phyloP scores from a whole-genome alignment of 30 jellyfish, hydroid and myxozoan genomes.

The Aurelia sp. region DNA sequence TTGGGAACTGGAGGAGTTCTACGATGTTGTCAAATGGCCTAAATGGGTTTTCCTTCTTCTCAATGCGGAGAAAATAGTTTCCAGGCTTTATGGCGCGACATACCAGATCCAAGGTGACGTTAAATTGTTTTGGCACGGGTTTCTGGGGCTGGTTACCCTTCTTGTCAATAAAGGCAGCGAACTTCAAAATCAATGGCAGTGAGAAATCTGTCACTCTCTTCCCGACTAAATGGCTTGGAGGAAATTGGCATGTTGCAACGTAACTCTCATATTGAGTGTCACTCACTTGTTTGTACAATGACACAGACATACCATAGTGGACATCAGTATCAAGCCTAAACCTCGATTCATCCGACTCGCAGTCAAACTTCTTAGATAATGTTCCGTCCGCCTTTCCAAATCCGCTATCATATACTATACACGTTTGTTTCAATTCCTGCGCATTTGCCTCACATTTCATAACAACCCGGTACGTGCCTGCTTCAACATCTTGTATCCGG shows the following conservation, averaged over 20 bases:
- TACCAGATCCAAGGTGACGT: slow-evolving; percentile 13
- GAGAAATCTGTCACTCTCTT: slow-evolving; percentile 32
- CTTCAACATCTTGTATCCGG: slow-evolving; percentile 17
- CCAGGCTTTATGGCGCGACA: slow-evolving; percentile 47
- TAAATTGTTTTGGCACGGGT: slow-evolving; percentile 15
- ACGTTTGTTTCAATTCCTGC: slow-evolving; percentile 25
- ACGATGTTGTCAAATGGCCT: slow-evolving; percentile 8
- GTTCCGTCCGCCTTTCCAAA: slow-evolving; percentile 7
- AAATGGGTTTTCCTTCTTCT: slow-evolving; percentile 20
- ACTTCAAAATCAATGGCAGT: slow-evolving; percentile 19
- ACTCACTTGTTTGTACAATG: slow-evolving; percentile 12
- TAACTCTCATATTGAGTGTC: slow-evolving; percentile 33
- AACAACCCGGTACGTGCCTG: slow-evolving; percentile 38
- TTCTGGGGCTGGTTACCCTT: slow-evolving; percentile 19
- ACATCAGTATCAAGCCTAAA: slow-evolving; percentile 39
- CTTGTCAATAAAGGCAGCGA: slow-evolving; percentile 36
- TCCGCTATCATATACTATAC: slow-evolving; percentile 47
- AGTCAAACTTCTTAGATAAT: slow-evolving; percentile 22
- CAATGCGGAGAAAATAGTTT: slow-evolving; percentile 30
- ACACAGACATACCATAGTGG: slow-evolving; percentile 40
- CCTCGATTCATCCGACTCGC: slow-evolving; percentile 42
- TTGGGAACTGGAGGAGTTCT: slow-evolving; percentile 42
- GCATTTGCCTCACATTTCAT: slow-evolving; percentile 53
- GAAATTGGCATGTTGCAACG: slow-evolving; percentile 35
- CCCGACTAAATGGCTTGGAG: slow-evolving; percentile 45